These are phyloP conservation scores for Drosophila grimshawi DNA, from an alignment of 1,140 invertebrate genomes.

Conservation along the genomic window DNA sequence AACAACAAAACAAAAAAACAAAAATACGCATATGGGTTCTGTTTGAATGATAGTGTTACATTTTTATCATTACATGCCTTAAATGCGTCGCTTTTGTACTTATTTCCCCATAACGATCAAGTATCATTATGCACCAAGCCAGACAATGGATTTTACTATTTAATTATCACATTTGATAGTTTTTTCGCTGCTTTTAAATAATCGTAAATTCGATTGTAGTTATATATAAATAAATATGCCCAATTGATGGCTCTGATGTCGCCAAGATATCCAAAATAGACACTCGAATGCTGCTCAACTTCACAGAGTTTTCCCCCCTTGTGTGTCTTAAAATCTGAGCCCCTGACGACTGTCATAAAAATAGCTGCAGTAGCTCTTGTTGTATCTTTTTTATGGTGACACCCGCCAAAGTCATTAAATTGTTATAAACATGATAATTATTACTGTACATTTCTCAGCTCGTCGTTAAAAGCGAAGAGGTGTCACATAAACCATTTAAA, in stretches of 20 bases:
- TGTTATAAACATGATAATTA: slow-evolving; percentile 38
- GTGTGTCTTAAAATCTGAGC: not conserved
- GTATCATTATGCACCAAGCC: no score
- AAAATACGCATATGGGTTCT: no score
- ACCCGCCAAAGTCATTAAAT: slow-evolving; percentile 38
- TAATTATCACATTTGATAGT: no score
- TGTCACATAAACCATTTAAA: not conserved
- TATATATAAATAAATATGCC: no score
- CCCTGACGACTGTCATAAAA: slow-evolving; percentile 20
- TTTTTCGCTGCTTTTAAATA: no score
- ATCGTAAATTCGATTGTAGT: no score
- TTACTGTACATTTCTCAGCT: not conserved
- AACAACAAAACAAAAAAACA: not conserved
- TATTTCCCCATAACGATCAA: no score
- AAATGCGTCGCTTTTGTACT: no score
- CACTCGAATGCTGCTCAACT: not conserved
- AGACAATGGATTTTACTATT: no score
- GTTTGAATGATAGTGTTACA: not conserved
- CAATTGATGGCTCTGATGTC: no score
- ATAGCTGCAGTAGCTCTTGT: slow-evolving; percentile 31
- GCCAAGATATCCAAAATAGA: not conserved
- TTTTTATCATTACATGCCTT: no score
- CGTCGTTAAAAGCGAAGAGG: slow-evolving; percentile 20
- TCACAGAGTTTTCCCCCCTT: not conserved
- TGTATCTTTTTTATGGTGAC: slow-evolving; percentile 27